A percentile compares a stretch with the other conserved stretches of the same genome.
phyloP scores from a whole-genome alignment of 2,888 invertebrate genomes.

The Epirrita christyi region DNA sequence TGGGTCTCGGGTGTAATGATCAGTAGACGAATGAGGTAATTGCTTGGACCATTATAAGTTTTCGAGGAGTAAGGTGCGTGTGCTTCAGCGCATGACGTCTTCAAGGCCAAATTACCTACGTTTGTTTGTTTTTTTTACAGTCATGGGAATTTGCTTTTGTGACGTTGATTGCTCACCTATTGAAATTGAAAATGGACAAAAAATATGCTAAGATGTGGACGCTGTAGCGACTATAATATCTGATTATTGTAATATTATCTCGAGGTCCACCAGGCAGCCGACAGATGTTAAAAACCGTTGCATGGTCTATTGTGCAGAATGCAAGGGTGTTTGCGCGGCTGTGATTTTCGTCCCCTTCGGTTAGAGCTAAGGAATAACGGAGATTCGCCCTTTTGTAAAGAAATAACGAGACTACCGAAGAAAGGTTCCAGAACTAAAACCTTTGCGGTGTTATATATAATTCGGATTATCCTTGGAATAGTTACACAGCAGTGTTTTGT shows the following conservation, averaged over 20 bases:
- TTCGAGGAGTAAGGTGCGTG: constrained; percentile 53
- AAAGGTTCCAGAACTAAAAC: too few relatives aligned
- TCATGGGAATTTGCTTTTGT: constrained; percentile 68
- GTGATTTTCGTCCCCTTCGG: constrained; percentile 74
- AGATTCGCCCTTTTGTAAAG: constrained; percentile 28
- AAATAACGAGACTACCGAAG: constrained; percentile 29
- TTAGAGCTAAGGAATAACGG: constrained; percentile 39
- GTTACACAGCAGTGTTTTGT: too few relatives aligned
- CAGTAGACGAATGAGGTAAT: constrained; percentile 71
- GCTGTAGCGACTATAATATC: constrained; percentile 50
- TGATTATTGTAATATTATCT: constrained; percentile 41
- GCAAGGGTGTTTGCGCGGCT: constrained; percentile 62
- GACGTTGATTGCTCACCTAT: constrained; percentile 48
- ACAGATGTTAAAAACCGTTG: constrained; percentile 84
- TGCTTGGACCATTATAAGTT: constrained; percentile 67
- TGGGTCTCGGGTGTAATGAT: constrained; percentile 67
- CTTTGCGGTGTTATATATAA: too few relatives aligned
- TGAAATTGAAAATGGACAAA: constrained; percentile 41
- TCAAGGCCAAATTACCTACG: constrained; percentile 61
- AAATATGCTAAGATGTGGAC: constrained; percentile 38
- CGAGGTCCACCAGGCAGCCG: constrained; percentile 43
- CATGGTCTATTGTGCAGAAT: constrained; percentile 70
- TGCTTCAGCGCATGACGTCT: constrained; percentile 66
- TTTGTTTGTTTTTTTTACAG: constrained; percentile 58
- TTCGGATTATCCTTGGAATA: too few relatives aligned